Evolutionary conservation across 1,140 invertebrate genomes (phyloP).

Genomic region (Ganaspis sp.): DNA sequence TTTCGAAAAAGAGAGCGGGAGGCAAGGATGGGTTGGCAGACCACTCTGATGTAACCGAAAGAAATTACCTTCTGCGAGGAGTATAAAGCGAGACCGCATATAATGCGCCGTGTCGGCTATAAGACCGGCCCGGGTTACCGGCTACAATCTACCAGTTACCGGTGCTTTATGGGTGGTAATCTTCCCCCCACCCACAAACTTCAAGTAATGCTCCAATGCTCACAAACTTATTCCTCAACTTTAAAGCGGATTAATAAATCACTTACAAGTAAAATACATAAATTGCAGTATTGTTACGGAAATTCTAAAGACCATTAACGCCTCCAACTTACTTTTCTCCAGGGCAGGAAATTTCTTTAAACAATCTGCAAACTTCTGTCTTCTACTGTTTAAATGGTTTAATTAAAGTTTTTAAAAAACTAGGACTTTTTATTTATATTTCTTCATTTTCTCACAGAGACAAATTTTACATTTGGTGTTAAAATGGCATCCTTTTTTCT

Average conservation of each 20-base stretch:
- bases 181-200: background rate
- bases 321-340: background rate
- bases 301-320: background rate
- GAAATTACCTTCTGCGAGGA: conserved; percentile 66
- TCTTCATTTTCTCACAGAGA: too few species aligned
- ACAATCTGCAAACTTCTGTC: too few species aligned
- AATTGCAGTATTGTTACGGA: background rate
- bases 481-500: too few species aligned
- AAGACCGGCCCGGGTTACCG: conserved; percentile 40
- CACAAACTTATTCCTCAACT: background rate
- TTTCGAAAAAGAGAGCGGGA: conserved; percentile 59
- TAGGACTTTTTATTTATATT: too few species aligned
- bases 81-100: conserved; percentile 64
- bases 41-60: conserved; percentile 73
- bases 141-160: conserved; percentile 33
- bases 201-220: conserved; percentile 4
- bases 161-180: conserved; percentile 31
- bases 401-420: too few species aligned
- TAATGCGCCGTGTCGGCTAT: conserved; percentile 48
- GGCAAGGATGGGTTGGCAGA: conserved; percentile 71
- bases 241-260: conserved; percentile 26
- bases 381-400: too few species aligned
- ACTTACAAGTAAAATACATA: background rate
- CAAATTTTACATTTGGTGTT: too few species aligned
- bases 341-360: too few species aligned